These are phyloP conservation scores for Agrotis ipsilon DNA, from an alignment of 2,888 invertebrate genomes.

Conservation along the genomic window DNA sequence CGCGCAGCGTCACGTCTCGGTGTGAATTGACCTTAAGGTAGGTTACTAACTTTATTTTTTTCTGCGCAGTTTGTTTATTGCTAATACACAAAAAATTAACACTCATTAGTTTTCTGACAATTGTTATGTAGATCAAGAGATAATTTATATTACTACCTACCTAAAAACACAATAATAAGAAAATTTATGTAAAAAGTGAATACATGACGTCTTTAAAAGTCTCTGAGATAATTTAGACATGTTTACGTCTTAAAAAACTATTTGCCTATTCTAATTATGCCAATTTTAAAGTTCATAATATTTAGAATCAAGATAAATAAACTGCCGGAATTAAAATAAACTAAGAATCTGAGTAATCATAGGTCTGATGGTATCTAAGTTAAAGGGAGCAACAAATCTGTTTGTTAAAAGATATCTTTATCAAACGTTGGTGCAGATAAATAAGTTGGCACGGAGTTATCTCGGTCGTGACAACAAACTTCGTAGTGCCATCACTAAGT, in stretches of 20 bases:
- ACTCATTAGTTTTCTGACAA: too few relatives aligned
- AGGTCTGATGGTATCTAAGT: background rate
- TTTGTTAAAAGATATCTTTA: slow-evolving; percentile 61
- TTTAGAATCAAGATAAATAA: background rate
- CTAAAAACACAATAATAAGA: too few relatives aligned
- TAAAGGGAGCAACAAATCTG: slow-evolving; percentile 21
- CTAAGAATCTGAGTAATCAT: background rate
- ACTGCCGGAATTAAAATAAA: too few relatives aligned
- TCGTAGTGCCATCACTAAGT: slow-evolving; percentile 53
- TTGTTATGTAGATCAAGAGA: background rate
- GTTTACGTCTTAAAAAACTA: background rate
- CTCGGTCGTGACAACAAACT: slow-evolving; percentile 67
- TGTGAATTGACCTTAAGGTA: too few relatives aligned
- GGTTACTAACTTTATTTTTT: too few relatives aligned
- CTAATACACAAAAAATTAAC: too few relatives aligned
- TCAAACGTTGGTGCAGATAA: slow-evolving; percentile 59
- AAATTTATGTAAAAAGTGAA: background rate
- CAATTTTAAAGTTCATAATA: background rate
- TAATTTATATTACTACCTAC: background rate
- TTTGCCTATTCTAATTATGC: background rate
- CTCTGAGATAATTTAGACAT: too few relatives aligned
- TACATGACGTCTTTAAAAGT: background rate
- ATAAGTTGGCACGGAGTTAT: slow-evolving; percentile 69
- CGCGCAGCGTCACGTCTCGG: too few relatives aligned
- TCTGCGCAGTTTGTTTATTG: too few relatives aligned